Conservation (phyloP, 2,797 vertebrate species). For the Merluccius polli region DNA sequence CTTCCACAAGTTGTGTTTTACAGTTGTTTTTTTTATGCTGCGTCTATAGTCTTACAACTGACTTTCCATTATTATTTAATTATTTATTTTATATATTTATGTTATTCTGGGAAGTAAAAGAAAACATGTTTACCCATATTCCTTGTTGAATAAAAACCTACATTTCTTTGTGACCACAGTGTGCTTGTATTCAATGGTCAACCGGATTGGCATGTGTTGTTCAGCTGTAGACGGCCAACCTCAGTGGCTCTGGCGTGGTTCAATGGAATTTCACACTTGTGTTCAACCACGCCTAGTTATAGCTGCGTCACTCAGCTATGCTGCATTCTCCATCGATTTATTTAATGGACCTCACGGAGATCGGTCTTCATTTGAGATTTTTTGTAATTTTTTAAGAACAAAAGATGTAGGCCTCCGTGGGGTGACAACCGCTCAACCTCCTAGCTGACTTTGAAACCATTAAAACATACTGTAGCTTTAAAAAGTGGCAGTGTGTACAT, state of each 20-base stretch:
- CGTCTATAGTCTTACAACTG: constrained; percentile 61
- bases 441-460: neutral
- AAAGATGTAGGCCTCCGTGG: neutral
- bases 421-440: neutral
- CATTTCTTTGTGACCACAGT: constrained; percentile 36
- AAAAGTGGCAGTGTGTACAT: neutral
- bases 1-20: constrained; percentile 39
- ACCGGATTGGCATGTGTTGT: constrained; percentile 7
- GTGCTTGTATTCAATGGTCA: constrained; percentile 17
- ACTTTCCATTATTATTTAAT: constrained; percentile 72
- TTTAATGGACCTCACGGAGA: neutral
- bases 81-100: constrained; percentile 81
- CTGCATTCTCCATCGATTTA: constrained; percentile 6
- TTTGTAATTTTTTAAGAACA: neutral
- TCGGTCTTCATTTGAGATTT: neutral
- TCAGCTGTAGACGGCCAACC: constrained; percentile 23
- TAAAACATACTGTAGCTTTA: neutral
- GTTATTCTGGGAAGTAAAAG: constrained; percentile 60
- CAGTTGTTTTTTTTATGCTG: constrained; percentile 42
- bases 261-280: constrained; percentile 54
- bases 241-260: constrained; percentile 39
- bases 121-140: constrained; percentile 45
- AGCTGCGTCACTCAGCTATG: constrained; percentile 24
- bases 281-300: constrained; percentile 42
- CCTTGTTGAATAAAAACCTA: constrained; percentile 60